Percentiles rank a stretch among this genome's conserved stretches.
Evolutionary conservation across 2,113 vertebrate genomes (phyloP).

Genomic region (Melanerpes formicivorus): DNA sequence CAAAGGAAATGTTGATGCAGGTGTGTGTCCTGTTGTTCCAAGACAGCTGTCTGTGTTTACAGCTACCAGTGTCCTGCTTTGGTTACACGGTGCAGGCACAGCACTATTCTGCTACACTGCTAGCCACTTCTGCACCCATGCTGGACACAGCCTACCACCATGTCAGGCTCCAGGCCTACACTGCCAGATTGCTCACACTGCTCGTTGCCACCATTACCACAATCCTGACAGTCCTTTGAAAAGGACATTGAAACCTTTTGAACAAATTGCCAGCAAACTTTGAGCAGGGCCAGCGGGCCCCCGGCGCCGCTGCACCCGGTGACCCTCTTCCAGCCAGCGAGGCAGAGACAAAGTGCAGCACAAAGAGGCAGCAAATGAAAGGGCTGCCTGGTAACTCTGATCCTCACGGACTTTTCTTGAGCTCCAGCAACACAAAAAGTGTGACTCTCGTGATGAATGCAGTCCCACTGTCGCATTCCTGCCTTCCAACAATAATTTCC

Average conservation of each 20-base stretch:
- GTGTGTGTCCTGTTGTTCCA: no score
- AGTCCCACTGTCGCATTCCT: conserved; percentile 74
- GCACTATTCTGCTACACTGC: no score
- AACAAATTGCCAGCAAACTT: conserved; percentile 66
- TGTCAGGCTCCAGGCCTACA: no score
- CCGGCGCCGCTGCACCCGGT: conserved; percentile 40
- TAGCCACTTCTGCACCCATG: no score
- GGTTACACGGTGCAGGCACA: no score
- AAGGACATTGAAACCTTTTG: conserved; percentile 48
- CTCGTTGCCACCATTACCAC: no score
- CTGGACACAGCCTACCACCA: no score
- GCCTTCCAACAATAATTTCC: conserved; percentile 74
- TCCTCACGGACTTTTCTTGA: conserved; percentile 68
- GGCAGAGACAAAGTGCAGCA: conserved; percentile 64
- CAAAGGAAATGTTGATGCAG: no score
- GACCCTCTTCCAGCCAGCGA: conserved; percentile 55
- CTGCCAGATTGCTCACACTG: no score
- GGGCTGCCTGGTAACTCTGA: conserved; percentile 67
- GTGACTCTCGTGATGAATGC: conserved; percentile 71
- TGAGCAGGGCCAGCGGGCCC: not conserved
- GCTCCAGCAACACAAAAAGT: conserved; percentile 70
- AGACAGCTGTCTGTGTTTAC: no score
- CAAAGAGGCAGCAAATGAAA: conserved; percentile 68
- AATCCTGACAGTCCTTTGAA: conserved; percentile 12
- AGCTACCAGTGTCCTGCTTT: no score